A percentile compares a stretch with the other conserved stretches of the same genome.
These are phyloP conservation scores for Lycodopsis pacificus DNA, from an alignment of 2,797 vertebrate species.

Conservation along the genomic window DNA sequence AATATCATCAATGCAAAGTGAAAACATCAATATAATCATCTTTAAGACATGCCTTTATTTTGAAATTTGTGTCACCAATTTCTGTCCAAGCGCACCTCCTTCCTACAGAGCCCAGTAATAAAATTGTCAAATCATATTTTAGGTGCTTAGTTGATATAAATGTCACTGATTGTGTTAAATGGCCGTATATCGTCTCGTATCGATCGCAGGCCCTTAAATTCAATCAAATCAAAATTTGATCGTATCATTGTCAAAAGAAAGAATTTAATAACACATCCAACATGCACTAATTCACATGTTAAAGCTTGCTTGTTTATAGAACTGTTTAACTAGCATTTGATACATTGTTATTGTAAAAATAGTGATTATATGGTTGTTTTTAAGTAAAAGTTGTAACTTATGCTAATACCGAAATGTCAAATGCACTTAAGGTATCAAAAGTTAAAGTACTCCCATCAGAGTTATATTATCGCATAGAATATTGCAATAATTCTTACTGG, in stretches of 20 bases:
- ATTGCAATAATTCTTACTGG: not conserved
- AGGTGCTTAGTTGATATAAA: not conserved
- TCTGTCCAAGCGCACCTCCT: not conserved
- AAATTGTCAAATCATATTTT: not conserved
- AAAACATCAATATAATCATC: not conserved
- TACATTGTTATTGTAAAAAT: not conserved
- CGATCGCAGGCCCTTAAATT: not conserved
- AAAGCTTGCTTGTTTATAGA: not conserved
- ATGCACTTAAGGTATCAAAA: slow-evolving; percentile 1
- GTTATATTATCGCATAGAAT: not conserved
- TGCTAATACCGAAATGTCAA: not conserved
- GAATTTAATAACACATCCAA: not conserved
- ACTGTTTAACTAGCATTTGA: not conserved
- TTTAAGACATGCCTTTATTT: not conserved
- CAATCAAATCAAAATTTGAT: not conserved
- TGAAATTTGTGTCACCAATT: not conserved
- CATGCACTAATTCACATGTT: not conserved
- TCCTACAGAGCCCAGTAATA: not conserved
- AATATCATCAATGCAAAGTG: not conserved
- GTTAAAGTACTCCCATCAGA: not conserved
- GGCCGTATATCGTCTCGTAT: not conserved
- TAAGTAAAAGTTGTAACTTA: not conserved
- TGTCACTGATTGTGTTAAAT: not conserved
- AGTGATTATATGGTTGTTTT: not conserved
- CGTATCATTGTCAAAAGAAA: not conserved